phyloP scores from a whole-genome alignment of 2,113 vertebrate species.

The Phrynosoma platyrhinos region DNA sequence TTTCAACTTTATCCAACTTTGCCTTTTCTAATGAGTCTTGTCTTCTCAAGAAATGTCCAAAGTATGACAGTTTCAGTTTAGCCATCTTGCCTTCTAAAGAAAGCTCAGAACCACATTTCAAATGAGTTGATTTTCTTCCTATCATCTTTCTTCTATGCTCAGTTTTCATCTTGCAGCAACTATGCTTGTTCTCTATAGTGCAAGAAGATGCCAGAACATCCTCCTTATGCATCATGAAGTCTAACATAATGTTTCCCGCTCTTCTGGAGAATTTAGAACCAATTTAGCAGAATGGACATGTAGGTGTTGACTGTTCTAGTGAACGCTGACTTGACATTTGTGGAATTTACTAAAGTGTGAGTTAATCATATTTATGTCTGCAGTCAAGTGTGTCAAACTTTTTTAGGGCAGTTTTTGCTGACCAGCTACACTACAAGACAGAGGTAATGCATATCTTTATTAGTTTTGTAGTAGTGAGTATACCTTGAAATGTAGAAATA shows the following conservation, averaged over 20 bases:
- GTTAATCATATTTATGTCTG: not conserved
- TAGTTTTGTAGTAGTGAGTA: not conserved
- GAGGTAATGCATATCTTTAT: not conserved
- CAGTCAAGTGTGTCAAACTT: not conserved
- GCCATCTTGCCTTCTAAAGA: too few species aligned
- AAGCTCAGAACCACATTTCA: too few species aligned
- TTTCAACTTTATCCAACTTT: too few species aligned
- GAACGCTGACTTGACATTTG: not conserved
- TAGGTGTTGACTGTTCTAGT: not conserved
- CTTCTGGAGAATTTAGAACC: not conserved
- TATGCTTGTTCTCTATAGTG: not conserved
- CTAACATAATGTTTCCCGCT: not conserved
- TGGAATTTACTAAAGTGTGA: not conserved
- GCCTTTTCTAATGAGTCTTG: too few species aligned
- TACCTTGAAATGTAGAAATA: too few species aligned
- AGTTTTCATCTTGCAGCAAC: not conserved
- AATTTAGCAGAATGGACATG: not conserved
- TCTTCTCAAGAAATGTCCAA: too few species aligned
- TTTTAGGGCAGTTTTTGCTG: not conserved
- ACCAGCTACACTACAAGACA: not conserved
- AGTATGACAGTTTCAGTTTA: too few species aligned
- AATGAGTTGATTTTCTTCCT: too few species aligned
- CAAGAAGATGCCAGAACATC: not conserved
- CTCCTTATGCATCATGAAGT: too few species aligned
- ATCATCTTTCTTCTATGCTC: too few species aligned